Conservation (phyloP, 2,797 vertebrate species). For the Rhabdophis nuchalis region DNA sequence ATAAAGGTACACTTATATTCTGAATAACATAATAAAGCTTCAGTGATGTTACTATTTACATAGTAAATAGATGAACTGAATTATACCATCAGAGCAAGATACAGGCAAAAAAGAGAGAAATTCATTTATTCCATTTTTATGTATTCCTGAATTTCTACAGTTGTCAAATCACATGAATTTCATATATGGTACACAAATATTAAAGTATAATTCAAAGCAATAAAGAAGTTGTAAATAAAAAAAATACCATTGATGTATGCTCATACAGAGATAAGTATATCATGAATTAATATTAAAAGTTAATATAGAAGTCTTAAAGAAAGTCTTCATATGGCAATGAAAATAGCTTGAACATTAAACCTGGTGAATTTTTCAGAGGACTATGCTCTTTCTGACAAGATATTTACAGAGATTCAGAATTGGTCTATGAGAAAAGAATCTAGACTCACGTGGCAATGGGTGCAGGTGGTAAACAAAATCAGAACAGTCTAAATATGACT, state of each 20-base stretch:
- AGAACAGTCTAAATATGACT: background rate
- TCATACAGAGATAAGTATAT: background rate
- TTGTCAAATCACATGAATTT: background rate
- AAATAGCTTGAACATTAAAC: background rate
- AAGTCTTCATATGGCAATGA: background rate
- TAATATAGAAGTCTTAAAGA: background rate
- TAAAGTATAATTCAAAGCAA: background rate
- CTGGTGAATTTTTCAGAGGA: background rate
- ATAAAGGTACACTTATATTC: background rate
- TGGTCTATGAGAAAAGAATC: background rate
- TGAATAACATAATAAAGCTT: background rate
- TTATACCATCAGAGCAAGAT: background rate
- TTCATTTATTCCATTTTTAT: background rate
- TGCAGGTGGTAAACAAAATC: background rate
- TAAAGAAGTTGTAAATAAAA: background rate
- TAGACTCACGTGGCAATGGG: background rate
- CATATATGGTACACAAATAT: background rate
- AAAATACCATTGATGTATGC: background rate
- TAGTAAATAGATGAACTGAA: background rate
- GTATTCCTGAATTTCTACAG: background rate
- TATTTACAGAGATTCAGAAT: background rate
- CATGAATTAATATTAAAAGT: background rate
- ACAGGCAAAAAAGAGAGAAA: background rate
- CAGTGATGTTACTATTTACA: background rate
- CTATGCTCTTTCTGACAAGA: background rate